Percentiles rank a stretch among this genome's conserved stretches.
These are phyloP conservation scores for Oopsacas minuta DNA, from an alignment of 37 sponge, comb jelly and placozoan genomes.

Conservation along the genomic window DNA sequence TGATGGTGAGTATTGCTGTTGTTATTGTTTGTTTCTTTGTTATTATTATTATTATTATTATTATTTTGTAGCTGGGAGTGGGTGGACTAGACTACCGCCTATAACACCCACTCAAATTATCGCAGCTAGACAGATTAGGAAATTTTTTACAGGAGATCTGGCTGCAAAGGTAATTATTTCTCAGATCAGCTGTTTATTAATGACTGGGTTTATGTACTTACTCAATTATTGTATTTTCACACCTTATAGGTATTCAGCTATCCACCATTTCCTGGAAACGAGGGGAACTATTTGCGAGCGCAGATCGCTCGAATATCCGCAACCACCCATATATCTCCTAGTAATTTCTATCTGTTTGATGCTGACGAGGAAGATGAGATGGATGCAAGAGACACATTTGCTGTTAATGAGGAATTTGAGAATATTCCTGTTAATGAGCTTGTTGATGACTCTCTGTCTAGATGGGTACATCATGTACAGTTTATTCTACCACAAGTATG, in stretches of 20 bases:
- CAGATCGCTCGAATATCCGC: slow-evolving; percentile 93
- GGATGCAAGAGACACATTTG: slow-evolving; percentile 44
- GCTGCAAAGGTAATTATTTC: slow-evolving; percentile 42
- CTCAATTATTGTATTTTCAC: not conserved
- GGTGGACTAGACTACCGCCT: slow-evolving; percentile 85
- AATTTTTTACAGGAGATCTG: slow-evolving; percentile 78
- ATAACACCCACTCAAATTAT: slow-evolving; percentile 83
- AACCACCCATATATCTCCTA: slow-evolving; percentile 78
- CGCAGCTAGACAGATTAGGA: slow-evolving; percentile 58
- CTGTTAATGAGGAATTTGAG: slow-evolving; percentile 81
- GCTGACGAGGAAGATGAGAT: slow-evolving; percentile 86
- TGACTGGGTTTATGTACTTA: not conserved
- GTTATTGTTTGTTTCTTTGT: not conserved
- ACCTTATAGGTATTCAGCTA: slow-evolving; percentile 39
- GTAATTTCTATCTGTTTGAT: slow-evolving; percentile 55
- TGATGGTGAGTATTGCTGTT: slow-evolving; percentile 40
- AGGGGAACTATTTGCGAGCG: slow-evolving; percentile 81
- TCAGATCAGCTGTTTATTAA: not conserved
- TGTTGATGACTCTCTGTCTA: slow-evolving; percentile 55
- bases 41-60: not conserved
- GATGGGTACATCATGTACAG: slow-evolving; percentile 86
- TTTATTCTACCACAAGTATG: slow-evolving; percentile 89
- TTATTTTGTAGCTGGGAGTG: slow-evolving; percentile 54
- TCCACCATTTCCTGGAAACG: slow-evolving; percentile 92
- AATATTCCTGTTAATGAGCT: slow-evolving; percentile 49